Conservation (phyloP, 2,888 invertebrate species). For the Athripsodes cinereus region DNA sequence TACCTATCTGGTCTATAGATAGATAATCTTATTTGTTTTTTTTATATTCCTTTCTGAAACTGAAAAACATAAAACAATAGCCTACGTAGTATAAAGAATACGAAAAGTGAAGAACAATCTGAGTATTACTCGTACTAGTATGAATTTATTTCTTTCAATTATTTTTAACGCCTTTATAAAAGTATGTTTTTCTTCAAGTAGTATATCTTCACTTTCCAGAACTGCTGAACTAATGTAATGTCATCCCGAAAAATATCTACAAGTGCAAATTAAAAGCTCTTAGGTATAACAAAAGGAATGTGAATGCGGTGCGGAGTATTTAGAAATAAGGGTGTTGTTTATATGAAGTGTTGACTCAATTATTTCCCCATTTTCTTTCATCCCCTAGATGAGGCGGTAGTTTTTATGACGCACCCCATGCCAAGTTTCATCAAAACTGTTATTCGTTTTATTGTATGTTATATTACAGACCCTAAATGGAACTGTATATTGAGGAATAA, state of each 20-base stretch:
- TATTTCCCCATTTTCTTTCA: slow-evolving; percentile 26
- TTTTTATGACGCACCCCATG: slow-evolving; percentile 15
- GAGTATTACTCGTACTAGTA: too few relatives aligned
- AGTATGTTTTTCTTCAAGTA: too few relatives aligned
- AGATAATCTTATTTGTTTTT: neutral
- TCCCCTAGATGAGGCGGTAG: slow-evolving; percentile 12
- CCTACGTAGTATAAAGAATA: neutral
- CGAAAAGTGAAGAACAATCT: too few relatives aligned
- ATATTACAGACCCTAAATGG: slow-evolving; percentile 6
- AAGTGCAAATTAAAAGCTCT: slow-evolving; percentile 27
- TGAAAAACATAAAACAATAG: neutral
- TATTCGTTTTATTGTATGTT: slow-evolving; percentile 14
- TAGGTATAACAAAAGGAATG: slow-evolving; percentile 23
- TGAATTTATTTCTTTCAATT: too few relatives aligned
- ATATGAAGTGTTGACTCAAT: slow-evolving; percentile 28
- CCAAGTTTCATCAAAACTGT: slow-evolving; percentile 18
- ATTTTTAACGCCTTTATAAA: too few relatives aligned
- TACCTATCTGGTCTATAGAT: too few relatives aligned
- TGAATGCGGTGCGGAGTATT: slow-evolving; percentile 13
- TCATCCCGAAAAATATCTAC: neutral
- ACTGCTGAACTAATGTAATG: too few relatives aligned
- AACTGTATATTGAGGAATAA: neutral
- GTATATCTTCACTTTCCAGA: too few relatives aligned
- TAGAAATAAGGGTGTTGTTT: slow-evolving; percentile 13
- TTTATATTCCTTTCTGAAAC: neutral